Percentiles rank a stretch among this genome's conserved stretches.
Evolutionary conservation across 2,888 invertebrate species (phyloP).

Genomic region (Lepidocyrtinus sp.): DNA sequence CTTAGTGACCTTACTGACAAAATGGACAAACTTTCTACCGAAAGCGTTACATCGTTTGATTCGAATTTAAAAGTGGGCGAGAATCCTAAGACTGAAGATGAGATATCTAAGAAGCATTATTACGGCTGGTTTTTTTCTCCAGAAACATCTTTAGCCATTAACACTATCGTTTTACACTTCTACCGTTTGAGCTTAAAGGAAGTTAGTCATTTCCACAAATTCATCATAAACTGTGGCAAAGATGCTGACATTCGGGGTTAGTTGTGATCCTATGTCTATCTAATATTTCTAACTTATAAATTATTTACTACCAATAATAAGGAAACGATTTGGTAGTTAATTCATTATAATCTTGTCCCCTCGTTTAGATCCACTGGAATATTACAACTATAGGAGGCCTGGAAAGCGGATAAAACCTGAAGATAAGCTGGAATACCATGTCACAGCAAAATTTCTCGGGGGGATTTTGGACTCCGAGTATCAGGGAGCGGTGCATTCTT

Average conservation of each 20-base stretch:
- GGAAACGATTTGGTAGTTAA: too few relatives aligned
- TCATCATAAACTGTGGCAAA: slow-evolving; percentile 38
- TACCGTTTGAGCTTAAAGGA: slow-evolving; percentile 20
- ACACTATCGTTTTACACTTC: slow-evolving; percentile 24
- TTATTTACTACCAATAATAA: too few relatives aligned
- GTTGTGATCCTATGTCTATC: too few relatives aligned
- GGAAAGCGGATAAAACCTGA: slow-evolving; percentile 28
- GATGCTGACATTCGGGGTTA: slow-evolving; percentile 40
- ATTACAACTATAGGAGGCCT: slow-evolving; percentile 46
- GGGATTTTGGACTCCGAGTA: slow-evolving; percentile 31
- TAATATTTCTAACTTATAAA: too few relatives aligned
- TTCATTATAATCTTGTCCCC: too few relatives aligned
- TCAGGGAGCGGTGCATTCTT: slow-evolving; percentile 28
- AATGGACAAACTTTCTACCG: too few relatives aligned
- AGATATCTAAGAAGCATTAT: slow-evolving; percentile 53
- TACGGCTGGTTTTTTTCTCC: slow-evolving; percentile 55
- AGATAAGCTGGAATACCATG: slow-evolving; percentile 49
- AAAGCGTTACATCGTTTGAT: too few relatives aligned
- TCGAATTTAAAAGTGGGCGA: too few relatives aligned
- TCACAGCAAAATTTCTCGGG: slow-evolving; percentile 54
- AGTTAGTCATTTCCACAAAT: slow-evolving; percentile 49
- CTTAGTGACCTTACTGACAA: too few relatives aligned
- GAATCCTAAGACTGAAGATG: slow-evolving; percentile 3
- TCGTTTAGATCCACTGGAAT: slow-evolving; percentile 40
- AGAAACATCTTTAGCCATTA: slow-evolving; percentile 26